Evolutionary conservation across 2,113 vertebrate species (phyloP).

Genomic region (Dryoscopus gambensis): DNA sequence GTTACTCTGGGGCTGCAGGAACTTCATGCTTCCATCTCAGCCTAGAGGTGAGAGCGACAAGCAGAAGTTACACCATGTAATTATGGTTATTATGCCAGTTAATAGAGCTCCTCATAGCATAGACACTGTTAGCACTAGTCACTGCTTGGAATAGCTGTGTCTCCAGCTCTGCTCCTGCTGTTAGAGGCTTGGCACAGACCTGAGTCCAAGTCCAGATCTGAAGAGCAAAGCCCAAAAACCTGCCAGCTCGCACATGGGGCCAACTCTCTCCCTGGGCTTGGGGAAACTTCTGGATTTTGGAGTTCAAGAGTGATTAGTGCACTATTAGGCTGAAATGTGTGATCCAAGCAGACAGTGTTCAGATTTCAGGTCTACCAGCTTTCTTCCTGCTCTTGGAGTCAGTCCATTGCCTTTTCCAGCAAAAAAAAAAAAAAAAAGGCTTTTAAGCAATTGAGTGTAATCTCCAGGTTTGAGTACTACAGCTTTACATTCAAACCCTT

Average conservation of each 20-base stretch:
- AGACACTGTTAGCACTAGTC: not conserved
- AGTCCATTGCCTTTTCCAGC: not conserved
- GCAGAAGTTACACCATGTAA: slow-evolving; percentile 45
- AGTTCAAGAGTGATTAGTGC: not conserved
- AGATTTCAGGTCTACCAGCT: not conserved
- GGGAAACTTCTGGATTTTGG: not conserved
- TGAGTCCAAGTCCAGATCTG: not conserved
- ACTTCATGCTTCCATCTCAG: not conserved
- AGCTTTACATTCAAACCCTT: not conserved
- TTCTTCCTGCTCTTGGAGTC: not conserved
- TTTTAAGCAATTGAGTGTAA: not conserved
- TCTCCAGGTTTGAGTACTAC: not conserved
- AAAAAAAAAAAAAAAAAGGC: not conserved
- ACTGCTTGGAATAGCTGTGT: not conserved
- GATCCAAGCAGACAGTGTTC: not conserved
- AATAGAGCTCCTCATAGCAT: slow-evolving; percentile 17
- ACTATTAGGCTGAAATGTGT: not conserved
- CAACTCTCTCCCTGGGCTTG: not conserved
- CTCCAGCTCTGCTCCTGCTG: not conserved
- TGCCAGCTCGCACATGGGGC: not conserved
- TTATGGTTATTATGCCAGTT: slow-evolving; percentile 50
- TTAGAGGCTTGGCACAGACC: not conserved
- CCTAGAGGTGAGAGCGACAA: slow-evolving; percentile 40
- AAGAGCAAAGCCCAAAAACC: not conserved
- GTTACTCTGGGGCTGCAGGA: slow-evolving; percentile 36